Evolutionary conservation across 2,888 invertebrate species (phyloP).

Genomic region (Leptopilina myrica): DNA sequence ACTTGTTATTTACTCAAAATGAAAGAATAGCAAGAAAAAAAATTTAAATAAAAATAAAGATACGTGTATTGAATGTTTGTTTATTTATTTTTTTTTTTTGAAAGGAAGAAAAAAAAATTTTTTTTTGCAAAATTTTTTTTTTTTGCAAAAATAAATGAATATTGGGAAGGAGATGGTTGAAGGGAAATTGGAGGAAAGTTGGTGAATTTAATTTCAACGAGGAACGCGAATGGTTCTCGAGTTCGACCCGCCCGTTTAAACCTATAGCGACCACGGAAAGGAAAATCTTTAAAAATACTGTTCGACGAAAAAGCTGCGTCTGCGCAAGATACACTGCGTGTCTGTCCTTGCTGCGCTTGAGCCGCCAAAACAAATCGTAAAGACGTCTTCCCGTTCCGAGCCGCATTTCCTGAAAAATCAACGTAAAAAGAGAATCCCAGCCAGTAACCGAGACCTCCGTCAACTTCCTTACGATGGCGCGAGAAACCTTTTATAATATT

Average conservation of each 20-base stretch:
- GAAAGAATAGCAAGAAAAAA: no score
- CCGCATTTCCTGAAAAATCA: conserved; percentile 60
- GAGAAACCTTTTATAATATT: conserved; percentile 28
- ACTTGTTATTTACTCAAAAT: no score
- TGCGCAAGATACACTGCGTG: conserved; percentile 58
- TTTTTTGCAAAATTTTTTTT: conserved; percentile 5
- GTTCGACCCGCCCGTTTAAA: conserved; percentile 61
- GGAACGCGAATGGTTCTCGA: conserved; percentile 55
- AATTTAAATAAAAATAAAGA: no score
- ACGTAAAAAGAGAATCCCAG: conserved; percentile 39
- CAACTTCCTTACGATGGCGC: conserved; percentile 30
- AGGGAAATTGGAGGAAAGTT: conserved; percentile 33
- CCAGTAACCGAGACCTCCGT: conserved; percentile 41
- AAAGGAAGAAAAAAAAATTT: neutral
- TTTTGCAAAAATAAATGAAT: neutral
- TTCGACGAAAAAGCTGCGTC: conserved; percentile 71
- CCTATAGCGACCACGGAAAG: conserved; percentile 63
- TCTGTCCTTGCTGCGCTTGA: conserved; percentile 50
- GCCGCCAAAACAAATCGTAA: conserved; percentile 73
- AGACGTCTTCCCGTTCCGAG: conserved; percentile 63
- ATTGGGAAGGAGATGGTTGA: conserved; percentile 1
- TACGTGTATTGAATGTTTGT: no score
- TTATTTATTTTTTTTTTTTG: no score
- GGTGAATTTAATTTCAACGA: conserved; percentile 29
- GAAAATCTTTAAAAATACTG: conserved; percentile 73